phyloP scores from a whole-genome alignment of 1,140 invertebrate genomes.

The Papilio dardanus region DNA sequence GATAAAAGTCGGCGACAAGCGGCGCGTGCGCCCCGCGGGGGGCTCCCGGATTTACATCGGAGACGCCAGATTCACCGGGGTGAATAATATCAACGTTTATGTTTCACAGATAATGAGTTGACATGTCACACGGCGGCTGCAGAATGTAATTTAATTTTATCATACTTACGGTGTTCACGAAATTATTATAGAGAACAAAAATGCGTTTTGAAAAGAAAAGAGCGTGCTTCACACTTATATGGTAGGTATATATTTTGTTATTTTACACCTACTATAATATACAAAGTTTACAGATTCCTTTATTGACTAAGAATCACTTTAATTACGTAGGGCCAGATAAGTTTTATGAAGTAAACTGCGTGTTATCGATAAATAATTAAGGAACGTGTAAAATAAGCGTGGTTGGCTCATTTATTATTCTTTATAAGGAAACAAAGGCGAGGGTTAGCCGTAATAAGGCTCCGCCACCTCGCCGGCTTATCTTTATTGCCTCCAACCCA shows the following conservation, averaged over 20 bases:
- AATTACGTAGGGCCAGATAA: neutral
- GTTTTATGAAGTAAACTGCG: conserved; percentile 24
- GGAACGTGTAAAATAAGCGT: conserved; percentile 79
- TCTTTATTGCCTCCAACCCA: conserved; percentile 82
- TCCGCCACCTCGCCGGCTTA: conserved; percentile 81
- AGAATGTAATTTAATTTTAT: neutral
- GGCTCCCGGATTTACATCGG: conserved; percentile 41
- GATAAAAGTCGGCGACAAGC: conserved; percentile 59
- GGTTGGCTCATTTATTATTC: conserved; percentile 81
- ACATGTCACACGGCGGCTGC: neutral
- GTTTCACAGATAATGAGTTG: conserved; percentile 33
- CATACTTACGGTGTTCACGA: neutral
- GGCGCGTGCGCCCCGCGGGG: conserved; percentile 70
- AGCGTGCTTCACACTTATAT: neutral
- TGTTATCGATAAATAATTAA: conserved; percentile 79
- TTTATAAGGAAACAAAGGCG: conserved; percentile 83
- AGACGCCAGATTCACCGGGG: conserved; percentile 41
- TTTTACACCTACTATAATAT: neutral
- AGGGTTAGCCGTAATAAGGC: conserved; percentile 83
- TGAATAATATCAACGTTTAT: conserved; percentile 45
- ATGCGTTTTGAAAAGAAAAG: neutral
- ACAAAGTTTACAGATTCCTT: neutral
- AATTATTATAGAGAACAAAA: neutral
- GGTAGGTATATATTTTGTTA: neutral
- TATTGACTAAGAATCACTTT: neutral